Evolutionary conservation across 2,888 invertebrate genomes (phyloP).

Genomic region (Cerastoderma edule): DNA sequence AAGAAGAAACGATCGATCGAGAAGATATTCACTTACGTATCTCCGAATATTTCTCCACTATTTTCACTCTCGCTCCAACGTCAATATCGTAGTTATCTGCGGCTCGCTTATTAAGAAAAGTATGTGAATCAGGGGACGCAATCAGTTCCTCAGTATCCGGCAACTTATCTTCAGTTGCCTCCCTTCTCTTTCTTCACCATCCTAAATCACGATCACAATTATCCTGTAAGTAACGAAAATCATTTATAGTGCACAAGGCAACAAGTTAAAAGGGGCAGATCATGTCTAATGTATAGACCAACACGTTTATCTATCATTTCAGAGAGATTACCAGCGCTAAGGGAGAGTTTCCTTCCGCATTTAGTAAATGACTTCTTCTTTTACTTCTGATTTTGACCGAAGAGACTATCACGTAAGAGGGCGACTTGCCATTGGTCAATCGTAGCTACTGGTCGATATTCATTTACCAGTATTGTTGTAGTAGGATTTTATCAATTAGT

Average conservation of each 20-base stretch:
- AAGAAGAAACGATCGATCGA: too few species aligned
- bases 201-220: conserved; percentile 48
- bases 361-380: not conserved
- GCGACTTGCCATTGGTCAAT: not conserved
- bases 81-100: conserved; percentile 46
- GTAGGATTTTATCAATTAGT: not conserved
- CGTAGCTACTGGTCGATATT: not conserved
- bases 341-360: not conserved
- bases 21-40: conserved; percentile 62
- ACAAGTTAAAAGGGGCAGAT: too few species aligned
- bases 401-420: not conserved
- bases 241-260: too few species aligned
- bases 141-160: not conserved
- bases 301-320: too few species aligned
- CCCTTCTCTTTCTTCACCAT: conserved; percentile 56
- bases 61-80: conserved; percentile 55
- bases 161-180: not conserved
- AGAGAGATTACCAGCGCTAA: not conserved
- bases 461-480: not conserved
- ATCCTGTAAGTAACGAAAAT: conserved; percentile 19
- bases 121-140: not conserved
- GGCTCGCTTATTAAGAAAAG: conserved; percentile 29
- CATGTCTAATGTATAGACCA: too few species aligned
- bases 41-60: conserved; percentile 60
- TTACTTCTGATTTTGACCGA: not conserved